These are phyloP conservation scores for Nasonovia ribisnigri DNA, from an alignment of 2,888 invertebrate genomes.

Conservation along the genomic window DNA sequence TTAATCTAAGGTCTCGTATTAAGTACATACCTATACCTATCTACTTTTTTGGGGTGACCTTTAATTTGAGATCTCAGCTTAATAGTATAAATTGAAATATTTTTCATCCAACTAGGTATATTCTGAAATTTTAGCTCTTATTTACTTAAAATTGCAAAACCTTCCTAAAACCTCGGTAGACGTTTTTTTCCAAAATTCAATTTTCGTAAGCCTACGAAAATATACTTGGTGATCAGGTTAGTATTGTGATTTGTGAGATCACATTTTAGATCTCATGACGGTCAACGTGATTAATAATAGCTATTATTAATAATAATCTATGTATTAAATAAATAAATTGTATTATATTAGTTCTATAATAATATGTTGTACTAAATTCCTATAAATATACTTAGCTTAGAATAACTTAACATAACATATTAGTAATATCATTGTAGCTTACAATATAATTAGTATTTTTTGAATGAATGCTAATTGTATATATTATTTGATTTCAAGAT, in stretches of 20 bases:
- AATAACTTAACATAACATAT: neutral
- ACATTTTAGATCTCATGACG: neutral
- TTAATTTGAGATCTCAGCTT: neutral
- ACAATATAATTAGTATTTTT: neutral
- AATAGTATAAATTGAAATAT: neutral
- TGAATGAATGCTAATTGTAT: neutral
- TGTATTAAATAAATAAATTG: neutral
- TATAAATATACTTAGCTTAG: neutral
- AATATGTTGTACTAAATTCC: neutral
- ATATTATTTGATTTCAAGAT: neutral
- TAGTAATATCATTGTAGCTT: neutral
- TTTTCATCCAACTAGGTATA: neutral
- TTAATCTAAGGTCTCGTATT: neutral
- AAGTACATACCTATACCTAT: neutral
- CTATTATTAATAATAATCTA: neutral
- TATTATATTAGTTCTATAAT: neutral
- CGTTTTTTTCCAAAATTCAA: neutral
- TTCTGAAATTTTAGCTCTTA: neutral
- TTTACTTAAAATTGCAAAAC: neutral
- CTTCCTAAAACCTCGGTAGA: neutral
- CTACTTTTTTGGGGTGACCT: neutral
- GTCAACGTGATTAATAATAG: neutral
- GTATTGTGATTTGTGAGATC: neutral
- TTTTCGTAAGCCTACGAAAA: neutral
- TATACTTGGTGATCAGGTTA: neutral